Evolutionary conservation across 2,113 vertebrate genomes (phyloP), one percentile per base, ranked within the genome.

Genomic region (Bufo bufo): DNA sequence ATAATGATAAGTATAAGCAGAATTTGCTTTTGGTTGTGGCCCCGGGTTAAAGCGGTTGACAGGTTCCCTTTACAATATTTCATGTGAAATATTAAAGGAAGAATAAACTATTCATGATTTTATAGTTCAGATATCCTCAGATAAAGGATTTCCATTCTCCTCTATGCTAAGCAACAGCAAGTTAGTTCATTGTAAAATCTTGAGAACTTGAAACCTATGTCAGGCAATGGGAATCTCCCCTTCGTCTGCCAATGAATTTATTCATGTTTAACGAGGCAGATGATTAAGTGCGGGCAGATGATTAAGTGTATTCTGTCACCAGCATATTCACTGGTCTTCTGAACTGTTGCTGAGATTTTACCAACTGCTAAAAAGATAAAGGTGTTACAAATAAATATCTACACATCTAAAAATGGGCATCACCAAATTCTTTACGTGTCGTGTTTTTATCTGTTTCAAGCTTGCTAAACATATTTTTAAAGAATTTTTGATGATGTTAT

Each of bases 261-360:
- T 81, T 87, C 78, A 72, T 66, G 49, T 72, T 69, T 87, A 87
- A 87, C 69, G 85, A 87, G 77, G 85, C 77, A 59, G 50, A 56
- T 87, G 77, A 87, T 87, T 72, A 87, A 79, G 65, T 47, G 61
- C 66, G 58, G 63, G 63, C 50, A 56, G 16, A 33, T 33, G 33
- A 33, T 33, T 33, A 33, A 33, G 81, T 47, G 49, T 77, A 87
- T 43, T 79, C 49, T 69, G 77, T 82, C 65, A 72, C 77, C 33
- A 81, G 77, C 19, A 56, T n/a, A 20, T 43, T 58, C 52, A 45
- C 85, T 69, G 45, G n/a, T 52, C 49, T 66, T 13, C 17, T 71
- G 23, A 45, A 19, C 23, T 19, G 63, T 19, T 45, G 8, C 49
- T 23, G 49, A 81, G 45, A 81, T 87, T 52, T 66, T 20, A 82